Conservation (phyloP, 64 coral and sea anemone species). For the Catalaphyllia jardinei region DNA sequence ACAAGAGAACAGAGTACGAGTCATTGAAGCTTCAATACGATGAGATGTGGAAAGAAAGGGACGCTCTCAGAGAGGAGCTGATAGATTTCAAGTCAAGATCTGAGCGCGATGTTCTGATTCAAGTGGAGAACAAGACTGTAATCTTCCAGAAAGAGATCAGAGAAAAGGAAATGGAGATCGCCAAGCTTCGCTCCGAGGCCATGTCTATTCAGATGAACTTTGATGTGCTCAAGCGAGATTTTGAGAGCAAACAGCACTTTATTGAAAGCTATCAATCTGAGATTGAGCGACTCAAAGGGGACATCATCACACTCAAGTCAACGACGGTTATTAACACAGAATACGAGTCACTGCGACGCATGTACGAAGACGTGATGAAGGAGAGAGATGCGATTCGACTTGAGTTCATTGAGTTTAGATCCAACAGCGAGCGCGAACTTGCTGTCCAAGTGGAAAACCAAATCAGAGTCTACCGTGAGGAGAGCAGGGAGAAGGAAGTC, state of each 20-base stretch:
- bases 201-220: conserved; percentile 16
- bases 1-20: conserved; percentile 8
- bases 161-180: conserved; percentile 42
- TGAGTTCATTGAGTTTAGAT: conserved; percentile 52
- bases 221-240: conserved; percentile 30
- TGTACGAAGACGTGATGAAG: conserved; percentile 48
- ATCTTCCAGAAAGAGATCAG: conserved; percentile 56
- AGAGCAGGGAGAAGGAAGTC: conserved; percentile 53
- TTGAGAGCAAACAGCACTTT: background rate
- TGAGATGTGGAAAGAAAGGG: conserved; percentile 46
- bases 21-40: background rate
- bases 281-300: background rate
- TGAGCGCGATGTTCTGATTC: conserved; percentile 35
- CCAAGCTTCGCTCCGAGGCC: conserved; percentile 1
- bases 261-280: background rate
- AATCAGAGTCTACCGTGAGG: conserved; percentile 25
- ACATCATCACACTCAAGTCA: background rate
- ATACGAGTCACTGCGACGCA: background rate
- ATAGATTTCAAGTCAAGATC: conserved; percentile 41
- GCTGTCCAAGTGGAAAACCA: conserved; percentile 26
- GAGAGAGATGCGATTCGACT: conserved; percentile 48
- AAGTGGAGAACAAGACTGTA: conserved; percentile 50
- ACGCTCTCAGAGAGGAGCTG: conserved; percentile 24
- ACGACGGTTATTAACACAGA: background rate
- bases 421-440: conserved; percentile 37